Percentiles rank a stretch among this genome's conserved stretches.
phyloP scores from a whole-genome alignment of 2,113 vertebrate species.

The Picathartes gymnocephalus region DNA sequence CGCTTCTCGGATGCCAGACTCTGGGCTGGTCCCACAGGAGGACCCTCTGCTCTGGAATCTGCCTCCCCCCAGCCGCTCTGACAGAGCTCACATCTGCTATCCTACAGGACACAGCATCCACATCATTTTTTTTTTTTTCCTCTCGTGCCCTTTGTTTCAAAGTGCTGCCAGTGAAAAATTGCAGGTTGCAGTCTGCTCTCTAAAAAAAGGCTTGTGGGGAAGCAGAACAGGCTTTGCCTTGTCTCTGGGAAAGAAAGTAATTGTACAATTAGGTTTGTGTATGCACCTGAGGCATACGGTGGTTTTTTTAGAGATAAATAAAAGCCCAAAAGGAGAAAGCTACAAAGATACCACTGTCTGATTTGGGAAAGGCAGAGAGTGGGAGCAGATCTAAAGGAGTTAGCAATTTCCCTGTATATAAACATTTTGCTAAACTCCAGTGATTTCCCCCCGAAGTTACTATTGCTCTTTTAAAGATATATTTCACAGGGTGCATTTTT shows the following conservation, averaged over 20 bases:
- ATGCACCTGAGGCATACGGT: constrained; percentile 1
- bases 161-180: constrained; percentile 17
- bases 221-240: background rate
- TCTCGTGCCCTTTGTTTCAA: constrained; percentile 6
- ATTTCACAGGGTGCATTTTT: background rate
- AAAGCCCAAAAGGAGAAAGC: background rate
- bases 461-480: background rate
- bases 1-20: background rate
- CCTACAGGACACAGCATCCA: background rate
- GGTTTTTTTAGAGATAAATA: constrained; percentile 22
- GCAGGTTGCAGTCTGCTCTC: background rate
- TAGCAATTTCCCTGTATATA: background rate
- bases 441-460: background rate
- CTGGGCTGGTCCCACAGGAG: background rate
- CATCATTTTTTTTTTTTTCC: background rate
- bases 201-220: background rate
- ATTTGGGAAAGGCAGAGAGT: background rate
- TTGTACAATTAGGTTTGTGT: background rate
- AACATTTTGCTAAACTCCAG: background rate
- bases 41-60: background rate
- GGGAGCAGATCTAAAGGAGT: background rate
- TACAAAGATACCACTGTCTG: background rate
- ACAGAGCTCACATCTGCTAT: constrained; percentile 37
- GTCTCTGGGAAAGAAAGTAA: background rate
- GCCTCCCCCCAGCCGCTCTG: background rate